Base-by-base conservation (phyloP, 2,888 invertebrate genomes). In the Rhagophthalmus giganteus region DNA sequence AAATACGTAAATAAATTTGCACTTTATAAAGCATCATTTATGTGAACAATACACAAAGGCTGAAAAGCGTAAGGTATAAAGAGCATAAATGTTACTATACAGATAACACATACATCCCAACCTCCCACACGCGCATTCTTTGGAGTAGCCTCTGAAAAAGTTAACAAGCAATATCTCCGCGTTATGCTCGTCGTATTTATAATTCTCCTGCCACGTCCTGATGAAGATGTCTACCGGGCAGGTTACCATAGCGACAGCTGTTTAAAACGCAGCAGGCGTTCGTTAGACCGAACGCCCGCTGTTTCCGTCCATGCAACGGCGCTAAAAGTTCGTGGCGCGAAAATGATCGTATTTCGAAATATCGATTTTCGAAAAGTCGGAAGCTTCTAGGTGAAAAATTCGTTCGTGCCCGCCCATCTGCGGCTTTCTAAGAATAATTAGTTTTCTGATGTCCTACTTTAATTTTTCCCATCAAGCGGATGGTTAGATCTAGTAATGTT, bases 161-260 rank as follows among this genome's bases (percentile, higher is more conserved):
- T 67, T 66, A 66, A 69, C 67, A 66, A 66, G 66, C 62, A 61
- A 67, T 69, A 68, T 68, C 67, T 66, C 59, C 58, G 61, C 63
- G 64, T 68, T 67, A 67, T 68, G 66, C 64, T 65, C 65, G 61
- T 65, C 66, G 67, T 68, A 69, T 69, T 69, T 69, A 69, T 69
- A 69, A 68, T 68, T 70, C 67, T 62, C 61, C 67, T 65, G 67
- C 66, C 66, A 66, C 57, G 52, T 69, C 58, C 69, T 69, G 72
- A 73, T 73, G 71, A 72, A 73, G 72, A 72, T 69, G 70, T 73
- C 71, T 71, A 69, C 66, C 63, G 65, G 66, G 63, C 65, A 63
- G 68, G 70, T 69, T 69, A 67, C 65, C 67, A 63, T 68, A 71
- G 70, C 67, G 73, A 71, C 72, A 72, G 72, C 70, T 72, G 73